A percentile compares a stretch with the other conserved stretches of the same genome.
These are phyloP conservation scores for Listronotus bonariensis DNA, from an alignment of 1,140 invertebrate genomes.

Conservation along the genomic window DNA sequence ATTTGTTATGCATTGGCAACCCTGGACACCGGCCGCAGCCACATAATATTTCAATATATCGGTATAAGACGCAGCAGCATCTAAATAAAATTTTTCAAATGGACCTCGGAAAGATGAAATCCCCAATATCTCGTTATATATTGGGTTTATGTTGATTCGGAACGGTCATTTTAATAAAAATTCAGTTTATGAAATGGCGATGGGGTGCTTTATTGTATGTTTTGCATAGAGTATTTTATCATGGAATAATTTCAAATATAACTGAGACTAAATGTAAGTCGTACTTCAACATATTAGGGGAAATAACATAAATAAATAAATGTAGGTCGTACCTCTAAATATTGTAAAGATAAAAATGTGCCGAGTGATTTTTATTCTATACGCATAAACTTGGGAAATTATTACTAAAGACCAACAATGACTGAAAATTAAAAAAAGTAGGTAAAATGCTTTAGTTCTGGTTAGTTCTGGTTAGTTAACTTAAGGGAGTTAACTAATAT, in stretches of 20 bases:
- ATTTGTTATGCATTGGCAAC: conserved; percentile 52
- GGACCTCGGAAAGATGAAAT: conserved; percentile 39
- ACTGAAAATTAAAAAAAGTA: no score
- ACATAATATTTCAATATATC: conserved; percentile 53
- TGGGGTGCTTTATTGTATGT: conserved; percentile 15
- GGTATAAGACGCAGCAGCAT: conserved; percentile 36
- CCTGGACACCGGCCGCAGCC: conserved; percentile 47
- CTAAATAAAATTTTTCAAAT: conserved; percentile 48
- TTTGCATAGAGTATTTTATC: no score
- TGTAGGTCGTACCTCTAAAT: no score
- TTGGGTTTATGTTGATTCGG: conserved; percentile 39
- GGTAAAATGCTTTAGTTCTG: no score
- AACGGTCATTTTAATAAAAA: conserved; percentile 36
- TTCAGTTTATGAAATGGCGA: conserved; percentile 34
- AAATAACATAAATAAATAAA: no score
- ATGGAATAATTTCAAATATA: neutral
- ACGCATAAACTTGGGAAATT: no score
- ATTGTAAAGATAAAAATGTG: no score
- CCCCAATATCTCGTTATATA: conserved; percentile 37
- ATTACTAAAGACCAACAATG: no score
- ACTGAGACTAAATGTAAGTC: neutral
- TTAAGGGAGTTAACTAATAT: no score
- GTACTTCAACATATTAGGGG: neutral
- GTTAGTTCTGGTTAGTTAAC: no score
- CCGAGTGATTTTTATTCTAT: no score